Base-by-base conservation (phyloP, 2,797 vertebrate genomes). In the Ciconia nigra region DNA sequence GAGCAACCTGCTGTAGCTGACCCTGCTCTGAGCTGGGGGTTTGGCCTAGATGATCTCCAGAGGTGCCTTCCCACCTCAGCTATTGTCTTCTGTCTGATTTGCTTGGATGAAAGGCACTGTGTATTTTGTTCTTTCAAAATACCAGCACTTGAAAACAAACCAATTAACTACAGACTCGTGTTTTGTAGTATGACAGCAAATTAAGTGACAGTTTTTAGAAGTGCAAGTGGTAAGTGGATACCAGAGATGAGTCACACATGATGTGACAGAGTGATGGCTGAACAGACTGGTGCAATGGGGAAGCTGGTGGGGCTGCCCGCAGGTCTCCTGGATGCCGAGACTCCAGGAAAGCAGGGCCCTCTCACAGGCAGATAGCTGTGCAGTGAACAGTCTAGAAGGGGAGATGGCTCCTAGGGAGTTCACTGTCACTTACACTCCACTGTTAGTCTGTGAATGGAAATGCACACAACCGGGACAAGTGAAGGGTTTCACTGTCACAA, bases 101-200 rank as follows among this genome's bases (percentile, higher is more conserved):
- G 54, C 67, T 54, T 24, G 13, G 21, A 33, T 35, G 9, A 55
- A 67, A 54, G 61, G 59, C 59, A 17, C 46, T 15, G 13, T 17
- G 7, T 28, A 22, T 41, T 47, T 41, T 83, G 41, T 17, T 61
- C 54, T 33, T 74, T 20, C 26, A 42, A 37, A 67, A 42, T 6
- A 47, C 8, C 35, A 49, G 31, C 35, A 37, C 62, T 47, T 9
- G 28, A 58, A 42, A 62, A 22, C 41, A 54, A 67, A 41, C 37
- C 41, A 19, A 15, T 35, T n/a, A 21, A 5, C 52, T 21, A 5
- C 67, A 55, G 35, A 22, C 54, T 16, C 0, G 0, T 4, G 49
- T 33, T 77, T 25, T 44, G 29, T 9, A 17, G n/a, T 24, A 46
- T 13, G 52, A 44, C 79, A 70, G 37, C 19, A 35, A 57, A 77